Percentiles rank a stretch among this genome's conserved stretches.
These are phyloP conservation scores for Bedellia somnulentella DNA, from an alignment of 2,888 invertebrate species.

Conservation along the genomic window DNA sequence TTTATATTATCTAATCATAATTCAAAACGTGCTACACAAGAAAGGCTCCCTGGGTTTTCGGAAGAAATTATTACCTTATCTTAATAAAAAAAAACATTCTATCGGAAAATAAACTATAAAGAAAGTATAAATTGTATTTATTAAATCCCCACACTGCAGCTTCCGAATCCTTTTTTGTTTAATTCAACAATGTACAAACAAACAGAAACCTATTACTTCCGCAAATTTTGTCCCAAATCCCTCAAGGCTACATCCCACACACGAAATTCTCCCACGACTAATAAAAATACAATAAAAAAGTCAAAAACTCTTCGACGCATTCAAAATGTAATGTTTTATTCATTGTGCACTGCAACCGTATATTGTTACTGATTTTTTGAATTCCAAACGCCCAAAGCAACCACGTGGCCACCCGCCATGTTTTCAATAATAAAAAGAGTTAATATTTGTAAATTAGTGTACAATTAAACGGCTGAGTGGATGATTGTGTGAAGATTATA, in stretches of 20 bases:
- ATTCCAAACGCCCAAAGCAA: slow-evolving; percentile 34
- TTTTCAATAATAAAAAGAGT: slow-evolving; percentile 29
- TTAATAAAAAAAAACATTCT: no score
- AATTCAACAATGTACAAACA: no score
- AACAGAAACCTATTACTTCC: slow-evolving; percentile 16
- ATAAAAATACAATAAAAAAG: slow-evolving; percentile 33
- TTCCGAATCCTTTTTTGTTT: no score
- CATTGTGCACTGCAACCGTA: slow-evolving; percentile 17
- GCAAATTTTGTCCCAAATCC: slow-evolving; percentile 21
- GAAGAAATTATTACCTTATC: no score
- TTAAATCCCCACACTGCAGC: no score
- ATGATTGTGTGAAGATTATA: no score
- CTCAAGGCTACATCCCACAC: slow-evolving; percentile 37
- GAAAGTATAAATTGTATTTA: no score
- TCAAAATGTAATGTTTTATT: slow-evolving; percentile 42
- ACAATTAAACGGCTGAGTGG: no score
- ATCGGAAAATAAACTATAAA: no score
- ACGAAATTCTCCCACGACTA: slow-evolving; percentile 31
- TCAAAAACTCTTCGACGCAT: slow-evolving; percentile 12
- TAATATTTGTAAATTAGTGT: slow-evolving; percentile 38
- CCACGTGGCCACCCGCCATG: slow-evolving; percentile 40
- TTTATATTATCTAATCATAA: no score
- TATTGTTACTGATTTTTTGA: slow-evolving; percentile 28
- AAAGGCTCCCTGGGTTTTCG: no score
- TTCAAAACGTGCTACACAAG: no score